Conservation (phyloP, 2,888 invertebrate genomes). For the Ethmia dodecea region DNA sequence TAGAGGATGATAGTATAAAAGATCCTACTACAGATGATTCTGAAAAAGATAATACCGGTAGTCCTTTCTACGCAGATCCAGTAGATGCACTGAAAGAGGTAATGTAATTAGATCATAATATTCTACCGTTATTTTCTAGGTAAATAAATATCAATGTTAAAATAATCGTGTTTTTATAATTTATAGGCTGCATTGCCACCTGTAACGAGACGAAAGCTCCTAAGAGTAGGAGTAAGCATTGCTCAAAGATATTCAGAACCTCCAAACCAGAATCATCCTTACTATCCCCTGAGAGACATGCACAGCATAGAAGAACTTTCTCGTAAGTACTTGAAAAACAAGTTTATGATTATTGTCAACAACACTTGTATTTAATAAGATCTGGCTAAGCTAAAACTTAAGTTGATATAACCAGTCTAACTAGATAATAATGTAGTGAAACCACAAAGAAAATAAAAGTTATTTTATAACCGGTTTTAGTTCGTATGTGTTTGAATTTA, state of each 20-base stretch:
- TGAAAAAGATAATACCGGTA: slow-evolving; percentile 82
- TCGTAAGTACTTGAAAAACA: slow-evolving; percentile 42
- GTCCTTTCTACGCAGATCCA: slow-evolving; percentile 94
- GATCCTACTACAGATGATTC: slow-evolving; percentile 47
- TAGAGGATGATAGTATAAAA: slow-evolving; percentile 56
- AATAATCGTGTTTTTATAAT: not conserved
- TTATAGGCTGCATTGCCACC: slow-evolving; percentile 57
- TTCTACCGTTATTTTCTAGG: not conserved
- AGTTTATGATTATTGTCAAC: no score
- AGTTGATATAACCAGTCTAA: no score
- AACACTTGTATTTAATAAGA: no score
- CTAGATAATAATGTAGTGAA: no score
- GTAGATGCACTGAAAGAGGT: slow-evolving; percentile 87
- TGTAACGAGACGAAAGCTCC: slow-evolving; percentile 63
- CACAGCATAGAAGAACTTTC: slow-evolving; percentile 74
- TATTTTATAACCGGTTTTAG: no score
- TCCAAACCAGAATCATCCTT: slow-evolving; percentile 69
- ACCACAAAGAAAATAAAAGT: no score
- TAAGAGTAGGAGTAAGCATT: slow-evolving; percentile 56
- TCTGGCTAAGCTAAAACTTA: no score
- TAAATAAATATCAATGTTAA: not conserved
- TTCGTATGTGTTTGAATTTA: no score
- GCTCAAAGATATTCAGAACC: slow-evolving; percentile 81
- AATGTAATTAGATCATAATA: slow-evolving; percentile 19
- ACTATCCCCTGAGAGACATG: slow-evolving; percentile 70